A percentile compares a stretch with the other conserved stretches of the same genome.
These are phyloP conservation scores for Eretmochelys imbricata DNA, from an alignment of 2,113 vertebrate genomes.

Conservation along the genomic window DNA sequence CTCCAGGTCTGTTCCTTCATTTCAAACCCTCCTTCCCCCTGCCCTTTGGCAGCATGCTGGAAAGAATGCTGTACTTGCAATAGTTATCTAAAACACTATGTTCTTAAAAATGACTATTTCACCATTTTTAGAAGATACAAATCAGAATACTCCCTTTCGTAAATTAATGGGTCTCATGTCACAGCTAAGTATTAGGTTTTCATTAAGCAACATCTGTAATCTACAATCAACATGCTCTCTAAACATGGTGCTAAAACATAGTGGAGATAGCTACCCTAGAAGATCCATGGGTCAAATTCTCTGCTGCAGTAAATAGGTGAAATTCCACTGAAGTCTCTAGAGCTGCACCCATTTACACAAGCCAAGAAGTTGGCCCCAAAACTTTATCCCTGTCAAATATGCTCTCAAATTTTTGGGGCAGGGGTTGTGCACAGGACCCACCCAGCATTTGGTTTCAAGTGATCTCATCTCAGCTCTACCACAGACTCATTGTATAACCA, in stretches of 20 bases:
- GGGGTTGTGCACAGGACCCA: neutral
- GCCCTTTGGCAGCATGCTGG: neutral
- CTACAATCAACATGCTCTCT: neutral
- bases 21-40: neutral
- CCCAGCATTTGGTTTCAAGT: neutral
- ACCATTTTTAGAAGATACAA: neutral
- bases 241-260: neutral
- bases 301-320: neutral
- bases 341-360: neutral
- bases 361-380: neutral
- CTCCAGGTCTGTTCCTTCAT: neutral
- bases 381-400: neutral
- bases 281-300: neutral
- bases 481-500: neutral
- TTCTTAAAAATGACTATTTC: neutral
- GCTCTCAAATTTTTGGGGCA: neutral
- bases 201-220: neutral
- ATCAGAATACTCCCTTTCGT: neutral
- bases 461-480: neutral
- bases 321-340: neutral
- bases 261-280: neutral
- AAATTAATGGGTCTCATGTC: conserved; percentile 31
- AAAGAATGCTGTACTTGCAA: neutral
- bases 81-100: neutral
- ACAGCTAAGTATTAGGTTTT: neutral